phyloP scores from a whole-genome alignment of 2,888 invertebrate genomes.

The Parnassius mnemosyne region DNA sequence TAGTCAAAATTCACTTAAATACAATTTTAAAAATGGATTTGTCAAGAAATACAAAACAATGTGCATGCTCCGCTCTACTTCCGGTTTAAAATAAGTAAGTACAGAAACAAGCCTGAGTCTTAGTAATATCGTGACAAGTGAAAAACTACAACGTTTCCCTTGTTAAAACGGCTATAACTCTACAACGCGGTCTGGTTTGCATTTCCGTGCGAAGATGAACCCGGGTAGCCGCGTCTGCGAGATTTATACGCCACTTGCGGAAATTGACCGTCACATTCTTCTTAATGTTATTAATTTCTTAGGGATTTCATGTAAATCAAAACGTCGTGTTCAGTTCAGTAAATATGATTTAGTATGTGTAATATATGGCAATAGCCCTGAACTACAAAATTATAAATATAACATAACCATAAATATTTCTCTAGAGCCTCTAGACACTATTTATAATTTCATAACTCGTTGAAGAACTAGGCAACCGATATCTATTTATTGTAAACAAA shows the following conservation, averaged over 20 bases:
- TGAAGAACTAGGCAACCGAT: too few species aligned
- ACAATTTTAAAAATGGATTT: background rate
- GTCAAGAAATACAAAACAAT: conserved; percentile 17
- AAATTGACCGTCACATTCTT: conserved; percentile 61
- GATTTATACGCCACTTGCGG: conserved; percentile 67
- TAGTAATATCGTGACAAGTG: conserved; percentile 47
- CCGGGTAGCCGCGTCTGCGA: conserved; percentile 52
- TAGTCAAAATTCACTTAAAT: too few species aligned
- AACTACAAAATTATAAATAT: too few species aligned
- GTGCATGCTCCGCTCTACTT: conserved; percentile 5
- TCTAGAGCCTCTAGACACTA: too few species aligned
- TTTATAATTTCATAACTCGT: too few species aligned
- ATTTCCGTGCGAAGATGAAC: conserved; percentile 65
- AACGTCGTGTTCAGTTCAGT: background rate
- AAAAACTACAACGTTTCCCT: conserved; percentile 73
- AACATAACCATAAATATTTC: too few species aligned
- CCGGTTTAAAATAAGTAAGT: conserved; percentile 15
- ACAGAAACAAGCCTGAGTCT: conserved; percentile 30
- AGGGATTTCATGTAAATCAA: conserved; percentile 17
- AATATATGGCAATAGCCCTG: too few species aligned
- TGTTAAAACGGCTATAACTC: conserved; percentile 70
- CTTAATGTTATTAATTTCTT: conserved; percentile 42
- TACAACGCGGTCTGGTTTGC: conserved; percentile 54
- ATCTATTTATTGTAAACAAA: too few species aligned
- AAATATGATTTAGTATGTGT: too few species aligned